phyloP scores from a whole-genome alignment of 1,140 invertebrate genomes.

The Drosophila arizonae region DNA sequence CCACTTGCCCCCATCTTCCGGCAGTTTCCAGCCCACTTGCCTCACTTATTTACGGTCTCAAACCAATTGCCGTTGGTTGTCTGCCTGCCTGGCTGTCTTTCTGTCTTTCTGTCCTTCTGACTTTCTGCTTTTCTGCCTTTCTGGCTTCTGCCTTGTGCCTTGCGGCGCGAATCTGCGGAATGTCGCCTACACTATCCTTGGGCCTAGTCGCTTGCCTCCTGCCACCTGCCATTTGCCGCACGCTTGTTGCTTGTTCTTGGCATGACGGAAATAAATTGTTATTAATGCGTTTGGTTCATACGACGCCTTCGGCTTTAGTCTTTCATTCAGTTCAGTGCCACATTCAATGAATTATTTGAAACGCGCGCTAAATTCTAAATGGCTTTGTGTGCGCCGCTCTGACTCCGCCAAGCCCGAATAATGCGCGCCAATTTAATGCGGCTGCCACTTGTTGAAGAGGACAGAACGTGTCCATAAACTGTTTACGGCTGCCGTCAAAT shows the following conservation, averaged over 20 bases:
- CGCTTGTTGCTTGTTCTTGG: conserved; percentile 28
- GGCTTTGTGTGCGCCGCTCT: conserved; percentile 5
- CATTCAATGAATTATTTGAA: conserved; percentile 68
- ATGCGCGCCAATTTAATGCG: conserved; percentile 63
- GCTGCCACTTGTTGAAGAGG: conserved; percentile 67
- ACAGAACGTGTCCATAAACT: conserved; percentile 47
- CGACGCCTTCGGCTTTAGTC: conserved; percentile 39
- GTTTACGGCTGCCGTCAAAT: conserved; percentile 65
- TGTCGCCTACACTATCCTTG: conserved; percentile 25
- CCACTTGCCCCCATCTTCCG: not conserved
- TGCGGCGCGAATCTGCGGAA: conserved; percentile 47
- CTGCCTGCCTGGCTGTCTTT: conserved; percentile 1
- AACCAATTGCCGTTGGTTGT: conserved; percentile 8
- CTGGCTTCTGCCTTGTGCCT: not conserved
- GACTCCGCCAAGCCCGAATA: conserved; percentile 30
- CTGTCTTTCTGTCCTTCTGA: not conserved
- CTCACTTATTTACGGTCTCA: conserved; percentile 13
- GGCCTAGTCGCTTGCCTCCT: conserved; percentile 10
- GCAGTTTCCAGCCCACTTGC: conserved; percentile 1
- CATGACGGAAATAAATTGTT: conserved; percentile 76
- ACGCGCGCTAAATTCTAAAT: conserved; percentile 62
- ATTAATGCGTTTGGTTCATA: conserved; percentile 64
- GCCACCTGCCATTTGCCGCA: not conserved
- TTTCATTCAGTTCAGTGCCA: conserved; percentile 12
- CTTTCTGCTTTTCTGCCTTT: not conserved